Percentiles rank a stretch among this genome's conserved stretches.
phyloP scores from a whole-genome alignment of 2,888 invertebrate genomes.

The Caenorhabditis japonica region DNA sequence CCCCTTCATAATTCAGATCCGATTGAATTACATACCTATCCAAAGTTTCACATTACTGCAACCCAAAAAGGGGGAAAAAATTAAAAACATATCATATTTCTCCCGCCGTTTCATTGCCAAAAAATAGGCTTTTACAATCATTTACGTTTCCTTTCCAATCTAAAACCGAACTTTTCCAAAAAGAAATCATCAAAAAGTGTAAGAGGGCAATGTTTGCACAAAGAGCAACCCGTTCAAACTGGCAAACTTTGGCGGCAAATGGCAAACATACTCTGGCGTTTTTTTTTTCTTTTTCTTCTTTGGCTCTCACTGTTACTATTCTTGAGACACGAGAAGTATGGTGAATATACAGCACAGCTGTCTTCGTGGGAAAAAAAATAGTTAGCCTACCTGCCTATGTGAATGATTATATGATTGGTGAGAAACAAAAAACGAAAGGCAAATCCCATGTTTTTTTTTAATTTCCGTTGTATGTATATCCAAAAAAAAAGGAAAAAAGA shows the following conservation, averaged over 20 bases:
- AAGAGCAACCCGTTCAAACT: conserved; percentile 54
- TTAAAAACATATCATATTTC: conserved; percentile 11
- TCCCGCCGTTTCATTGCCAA: conserved; percentile 1
- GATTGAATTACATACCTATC: conserved; percentile 9
- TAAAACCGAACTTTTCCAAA: too few species aligned
- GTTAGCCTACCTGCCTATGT: too few species aligned
- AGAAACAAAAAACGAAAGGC: not conserved
- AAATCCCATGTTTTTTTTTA: conserved; percentile 14
- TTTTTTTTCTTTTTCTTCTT: too few species aligned
- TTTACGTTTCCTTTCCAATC: too few species aligned
- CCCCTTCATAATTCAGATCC: too few species aligned
- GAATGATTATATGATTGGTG: too few species aligned
- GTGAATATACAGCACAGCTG: not conserved
- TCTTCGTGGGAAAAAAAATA: conserved; percentile 1
- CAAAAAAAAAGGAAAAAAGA: not conserved
- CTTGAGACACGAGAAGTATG: conserved; percentile 7
- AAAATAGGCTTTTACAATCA: too few species aligned
- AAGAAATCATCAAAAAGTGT: too few species aligned
- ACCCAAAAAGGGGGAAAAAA: conserved; percentile 3
- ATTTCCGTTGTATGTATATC: conserved; percentile 21
- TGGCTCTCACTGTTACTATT: conserved; percentile 40
- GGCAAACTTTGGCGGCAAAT: conserved; percentile 35
- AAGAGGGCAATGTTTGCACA: conserved; percentile 28
- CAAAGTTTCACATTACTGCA: conserved; percentile 3
- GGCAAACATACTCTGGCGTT: conserved; percentile 1